Conservation (phyloP, 2,113 vertebrate genomes). For the Fulmarus glacialis region DNA sequence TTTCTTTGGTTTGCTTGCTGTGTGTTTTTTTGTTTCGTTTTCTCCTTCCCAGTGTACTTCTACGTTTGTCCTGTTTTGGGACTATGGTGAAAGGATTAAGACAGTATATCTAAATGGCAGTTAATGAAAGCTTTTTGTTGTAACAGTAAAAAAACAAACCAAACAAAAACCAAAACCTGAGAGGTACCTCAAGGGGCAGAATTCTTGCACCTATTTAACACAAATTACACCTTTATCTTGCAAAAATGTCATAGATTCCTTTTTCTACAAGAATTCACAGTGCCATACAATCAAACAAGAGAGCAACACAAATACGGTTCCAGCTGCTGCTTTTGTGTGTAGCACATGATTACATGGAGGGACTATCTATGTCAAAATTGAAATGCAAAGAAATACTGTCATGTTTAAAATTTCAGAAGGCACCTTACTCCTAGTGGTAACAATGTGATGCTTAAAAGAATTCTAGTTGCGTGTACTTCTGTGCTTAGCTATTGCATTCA, state of each 20-base stretch:
- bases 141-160: background rate
- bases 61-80: background rate
- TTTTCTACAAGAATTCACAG: background rate
- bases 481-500: background rate
- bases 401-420: background rate
- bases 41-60: background rate
- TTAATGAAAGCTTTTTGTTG: background rate
- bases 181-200: background rate
- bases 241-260: background rate
- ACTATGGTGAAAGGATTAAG: background rate
- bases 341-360: rapidly evolving
- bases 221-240: background rate
- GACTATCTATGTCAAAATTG: background rate
- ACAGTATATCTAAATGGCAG: background rate
- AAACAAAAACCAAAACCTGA: background rate
- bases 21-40: background rate
- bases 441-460: background rate
- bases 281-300: background rate
- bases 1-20: background rate
- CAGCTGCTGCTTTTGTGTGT: background rate
- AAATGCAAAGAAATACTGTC: background rate
- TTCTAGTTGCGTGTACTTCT: background rate
- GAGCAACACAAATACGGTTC: background rate
- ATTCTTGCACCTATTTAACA: background rate
- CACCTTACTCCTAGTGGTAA: background rate